phyloP scores from a whole-genome alignment of 30 jellyfish, hydroid and myxozoan species.

The Clytia hemisphaerica region DNA sequence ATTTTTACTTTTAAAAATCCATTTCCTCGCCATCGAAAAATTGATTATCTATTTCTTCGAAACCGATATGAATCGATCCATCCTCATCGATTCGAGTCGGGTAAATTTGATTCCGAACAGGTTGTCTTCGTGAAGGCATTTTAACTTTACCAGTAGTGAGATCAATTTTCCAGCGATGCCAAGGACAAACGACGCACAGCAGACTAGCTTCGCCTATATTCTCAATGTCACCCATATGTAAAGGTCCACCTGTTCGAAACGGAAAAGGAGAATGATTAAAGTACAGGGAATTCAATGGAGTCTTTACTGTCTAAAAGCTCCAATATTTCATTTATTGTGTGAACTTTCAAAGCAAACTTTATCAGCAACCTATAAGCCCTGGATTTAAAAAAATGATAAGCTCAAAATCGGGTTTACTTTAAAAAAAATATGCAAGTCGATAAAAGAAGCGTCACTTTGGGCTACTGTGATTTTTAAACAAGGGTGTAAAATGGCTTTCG shows the following conservation, averaged over 20 bases:
- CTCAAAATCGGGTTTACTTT: no score
- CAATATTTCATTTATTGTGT: no score
- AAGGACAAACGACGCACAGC: conserved; percentile 78
- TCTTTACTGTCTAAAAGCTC: no score
- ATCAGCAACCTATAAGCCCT: background rate
- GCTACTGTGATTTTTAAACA: no score
- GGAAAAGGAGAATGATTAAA: background rate
- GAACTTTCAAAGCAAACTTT: background rate
- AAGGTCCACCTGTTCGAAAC: conserved; percentile 93
- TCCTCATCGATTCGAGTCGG: conserved; percentile 48
- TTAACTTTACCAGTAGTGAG: conserved; percentile 53
- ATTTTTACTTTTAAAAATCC: no score
- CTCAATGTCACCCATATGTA: conserved; percentile 90
- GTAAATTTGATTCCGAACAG: conserved; percentile 28
- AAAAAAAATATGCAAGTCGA: no score
- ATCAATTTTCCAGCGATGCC: conserved; percentile 88
- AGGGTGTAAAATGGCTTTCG: no score
- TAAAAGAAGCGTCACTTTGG: no score
- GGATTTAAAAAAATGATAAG: no score
- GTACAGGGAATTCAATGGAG: background rate
- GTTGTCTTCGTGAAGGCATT: conserved; percentile 43
- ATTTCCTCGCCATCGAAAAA: no score
- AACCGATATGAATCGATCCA: conserved; percentile 55
- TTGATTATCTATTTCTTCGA: conserved; percentile 39
- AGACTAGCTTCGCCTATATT: conserved; percentile 46